Conservation (phyloP, 1,140 invertebrate genomes). For the Adelges cooleyi region DNA sequence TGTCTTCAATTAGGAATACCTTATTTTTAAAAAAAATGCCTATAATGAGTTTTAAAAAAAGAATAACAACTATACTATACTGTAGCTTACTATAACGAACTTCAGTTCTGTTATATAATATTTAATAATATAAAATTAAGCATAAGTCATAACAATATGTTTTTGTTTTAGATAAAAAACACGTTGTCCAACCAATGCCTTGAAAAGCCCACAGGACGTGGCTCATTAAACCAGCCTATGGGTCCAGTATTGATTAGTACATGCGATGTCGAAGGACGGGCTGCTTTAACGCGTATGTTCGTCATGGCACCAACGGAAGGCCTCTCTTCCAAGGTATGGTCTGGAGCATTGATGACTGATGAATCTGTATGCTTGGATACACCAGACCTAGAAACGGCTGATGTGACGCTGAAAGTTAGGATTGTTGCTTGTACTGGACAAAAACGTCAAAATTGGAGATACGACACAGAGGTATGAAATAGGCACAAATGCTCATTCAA, state of each 20-base stretch:
- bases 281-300: conserved; percentile 57
- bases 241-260: conserved; percentile 49
- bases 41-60: no score
- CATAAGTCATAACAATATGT: no score
- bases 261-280: conserved; percentile 40
- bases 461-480: conserved; percentile 41
- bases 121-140: no score
- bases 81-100: no score
- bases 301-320: conserved; percentile 41
- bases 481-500: not conserved
- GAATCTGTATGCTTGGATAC: conserved; percentile 61
- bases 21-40: no score
- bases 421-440: conserved; percentile 53
- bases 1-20: no score
- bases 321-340: not conserved
- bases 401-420: conserved; percentile 45
- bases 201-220: conserved; percentile 44
- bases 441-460: conserved; percentile 52
- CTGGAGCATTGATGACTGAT: conserved; percentile 50
- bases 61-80: no score
- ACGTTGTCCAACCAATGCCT: conserved; percentile 46
- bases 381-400: conserved; percentile 37
- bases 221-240: conserved; percentile 47
- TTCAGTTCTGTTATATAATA: no score
- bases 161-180: conserved; percentile 42